Percentiles rank a stretch among this genome's conserved stretches.
These are phyloP conservation scores for Phymanthus crucifer DNA, from an alignment of 92 coral and sea anemone species.

Conservation along the genomic window DNA sequence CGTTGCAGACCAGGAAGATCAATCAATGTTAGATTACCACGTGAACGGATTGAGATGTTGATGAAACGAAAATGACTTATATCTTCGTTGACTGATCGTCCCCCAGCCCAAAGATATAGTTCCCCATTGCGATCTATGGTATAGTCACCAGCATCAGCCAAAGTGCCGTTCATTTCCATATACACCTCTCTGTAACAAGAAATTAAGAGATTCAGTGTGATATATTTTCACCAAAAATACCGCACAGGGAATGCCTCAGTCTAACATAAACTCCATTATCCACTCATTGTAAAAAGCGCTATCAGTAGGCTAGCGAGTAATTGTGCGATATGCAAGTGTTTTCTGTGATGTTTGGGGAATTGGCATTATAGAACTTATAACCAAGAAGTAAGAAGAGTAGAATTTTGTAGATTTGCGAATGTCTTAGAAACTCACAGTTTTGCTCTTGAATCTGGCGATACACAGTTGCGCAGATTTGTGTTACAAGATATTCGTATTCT, in stretches of 20 bases:
- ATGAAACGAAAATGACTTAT: conserved; percentile 52
- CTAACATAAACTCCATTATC: too few species aligned
- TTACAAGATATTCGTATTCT: too few species aligned
- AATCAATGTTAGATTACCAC: conserved; percentile 53
- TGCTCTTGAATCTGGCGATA: too few species aligned
- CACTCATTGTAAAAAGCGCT: too few species aligned
- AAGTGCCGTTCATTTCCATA: conserved; percentile 72
- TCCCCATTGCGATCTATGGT: conserved; percentile 59
- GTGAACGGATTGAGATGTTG: conserved; percentile 60
- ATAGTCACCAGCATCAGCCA: conserved; percentile 68
- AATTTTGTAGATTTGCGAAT: too few species aligned
- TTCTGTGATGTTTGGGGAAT: too few species aligned
- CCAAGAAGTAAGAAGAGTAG: too few species aligned
- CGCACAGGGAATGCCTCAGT: not conserved
- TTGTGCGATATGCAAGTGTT: too few species aligned
- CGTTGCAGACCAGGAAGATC: conserved; percentile 51
- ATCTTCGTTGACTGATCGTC: conserved; percentile 54
- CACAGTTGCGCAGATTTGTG: too few species aligned
- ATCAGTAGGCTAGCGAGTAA: too few species aligned
- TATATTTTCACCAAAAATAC: not conserved
- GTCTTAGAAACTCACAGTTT: too few species aligned
- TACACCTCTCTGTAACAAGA: conserved; percentile 40
- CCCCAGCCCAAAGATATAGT: conserved; percentile 67
- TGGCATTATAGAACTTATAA: too few species aligned
- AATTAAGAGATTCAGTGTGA: not conserved